Evolutionary conservation across 1,140 invertebrate species (phyloP).

Genomic region (Polypedilum pembai): DNA sequence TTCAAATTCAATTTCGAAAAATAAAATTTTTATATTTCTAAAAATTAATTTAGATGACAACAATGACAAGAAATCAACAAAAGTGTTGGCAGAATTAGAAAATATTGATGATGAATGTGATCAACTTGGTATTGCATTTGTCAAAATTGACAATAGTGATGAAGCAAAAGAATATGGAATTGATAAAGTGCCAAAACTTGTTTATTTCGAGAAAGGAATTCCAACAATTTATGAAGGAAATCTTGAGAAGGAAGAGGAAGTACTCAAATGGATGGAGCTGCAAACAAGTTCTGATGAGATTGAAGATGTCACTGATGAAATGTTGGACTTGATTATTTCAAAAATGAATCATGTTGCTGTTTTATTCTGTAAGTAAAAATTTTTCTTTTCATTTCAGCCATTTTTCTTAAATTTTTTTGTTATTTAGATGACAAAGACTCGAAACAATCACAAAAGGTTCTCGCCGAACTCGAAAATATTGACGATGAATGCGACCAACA

Average conservation of each 20-base stretch:
- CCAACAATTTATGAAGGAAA: constrained; percentile 82
- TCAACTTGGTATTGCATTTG: constrained; percentile 75
- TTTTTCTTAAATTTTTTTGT: too few species aligned
- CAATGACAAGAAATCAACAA: constrained; percentile 79
- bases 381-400: too few species aligned
- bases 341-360: constrained; percentile 84
- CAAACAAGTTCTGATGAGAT: constrained; percentile 85
- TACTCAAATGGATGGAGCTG: constrained; percentile 77
- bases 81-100: constrained; percentile 80
- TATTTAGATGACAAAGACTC: constrained; percentile 80
- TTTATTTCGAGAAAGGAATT: constrained; percentile 89
- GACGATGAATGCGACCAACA: constrained; percentile 90
- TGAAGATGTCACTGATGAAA: constrained; percentile 89
- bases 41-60: constrained; percentile 63
- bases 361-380: constrained; percentile 70
- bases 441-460: constrained; percentile 80
- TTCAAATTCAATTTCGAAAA: too few species aligned
- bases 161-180: constrained; percentile 88
- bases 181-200: constrained; percentile 72
- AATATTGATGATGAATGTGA: constrained; percentile 94
- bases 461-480: constrained; percentile 84
- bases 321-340: constrained; percentile 83
- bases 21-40: too few species aligned
- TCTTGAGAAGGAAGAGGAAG: constrained; percentile 83
- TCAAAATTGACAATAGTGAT: constrained; percentile 85